A percentile compares a stretch with the other conserved stretches of the same genome.
Conservation (phyloP, 2,113 vertebrate species). For the Coptodon rendalli region DNA sequence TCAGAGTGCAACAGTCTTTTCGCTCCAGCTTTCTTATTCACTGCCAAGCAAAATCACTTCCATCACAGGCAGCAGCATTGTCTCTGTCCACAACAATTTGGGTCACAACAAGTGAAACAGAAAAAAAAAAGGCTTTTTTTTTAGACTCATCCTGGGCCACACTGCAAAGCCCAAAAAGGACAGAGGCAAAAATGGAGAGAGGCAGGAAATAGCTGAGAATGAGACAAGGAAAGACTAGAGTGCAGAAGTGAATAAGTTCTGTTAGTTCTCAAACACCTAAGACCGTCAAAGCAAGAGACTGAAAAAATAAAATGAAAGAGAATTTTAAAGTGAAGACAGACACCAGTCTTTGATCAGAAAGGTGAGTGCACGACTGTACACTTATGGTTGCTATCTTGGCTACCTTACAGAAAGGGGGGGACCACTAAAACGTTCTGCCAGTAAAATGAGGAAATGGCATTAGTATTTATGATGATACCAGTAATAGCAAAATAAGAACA, state of each 20-base stretch:
- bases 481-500: not conserved
- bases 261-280: not conserved
- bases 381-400: not conserved
- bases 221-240: not conserved
- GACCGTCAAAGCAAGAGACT: not conserved
- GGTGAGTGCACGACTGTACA: not conserved
- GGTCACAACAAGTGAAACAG: conserved; percentile 7
- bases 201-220: not conserved
- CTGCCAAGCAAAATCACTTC: conserved; percentile 15
- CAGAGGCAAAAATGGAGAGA: not conserved
- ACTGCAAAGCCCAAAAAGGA: not conserved
- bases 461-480: not conserved
- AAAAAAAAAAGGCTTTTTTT: not conserved
- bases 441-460: not conserved
- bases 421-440: not conserved
- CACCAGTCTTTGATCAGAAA: not conserved
- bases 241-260: not conserved
- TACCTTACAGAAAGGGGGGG: not conserved
- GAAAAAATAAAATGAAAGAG: not conserved
- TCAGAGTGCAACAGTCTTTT: conserved; percentile 10
- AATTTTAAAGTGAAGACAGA: not conserved
- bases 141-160: not conserved
- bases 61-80: not conserved
- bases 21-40: conserved; percentile 13
- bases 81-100: conserved; percentile 39